Conservation (phyloP, 1,140 invertebrate genomes). For the Pissodes strobi region DNA sequence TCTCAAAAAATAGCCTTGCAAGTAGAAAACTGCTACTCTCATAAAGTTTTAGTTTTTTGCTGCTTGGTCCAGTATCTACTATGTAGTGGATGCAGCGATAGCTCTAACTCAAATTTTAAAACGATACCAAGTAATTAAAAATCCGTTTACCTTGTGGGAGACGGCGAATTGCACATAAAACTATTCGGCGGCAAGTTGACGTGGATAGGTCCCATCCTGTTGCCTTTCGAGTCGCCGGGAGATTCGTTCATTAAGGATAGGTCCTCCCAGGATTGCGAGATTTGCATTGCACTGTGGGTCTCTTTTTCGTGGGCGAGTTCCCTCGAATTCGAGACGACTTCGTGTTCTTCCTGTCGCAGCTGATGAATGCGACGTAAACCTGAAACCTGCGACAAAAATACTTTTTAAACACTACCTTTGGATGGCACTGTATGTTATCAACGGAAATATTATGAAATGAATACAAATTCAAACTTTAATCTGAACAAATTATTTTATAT, state of each 20-base stretch:
- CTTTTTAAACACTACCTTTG: too few species aligned
- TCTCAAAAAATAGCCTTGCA: too few species aligned
- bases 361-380: constrained; percentile 82
- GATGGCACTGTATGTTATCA: too few species aligned
- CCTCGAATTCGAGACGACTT: constrained; percentile 75
- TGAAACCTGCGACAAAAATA: constrained; percentile 58
- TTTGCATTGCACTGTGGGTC: constrained; percentile 84
- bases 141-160: constrained; percentile 62
- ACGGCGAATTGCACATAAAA: constrained; percentile 65
- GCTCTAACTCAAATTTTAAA: too few species aligned
- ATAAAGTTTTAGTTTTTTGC: too few species aligned
- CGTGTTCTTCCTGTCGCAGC: constrained; percentile 84
- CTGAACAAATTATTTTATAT: too few species aligned
- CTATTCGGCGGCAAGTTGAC: constrained; percentile 52
- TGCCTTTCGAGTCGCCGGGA: constrained; percentile 51
- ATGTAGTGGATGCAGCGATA: too few species aligned
- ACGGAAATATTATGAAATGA: too few species aligned
- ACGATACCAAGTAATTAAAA: constrained; percentile 37
- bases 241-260: constrained; percentile 73
- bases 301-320: constrained; percentile 90
- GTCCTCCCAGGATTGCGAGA: constrained; percentile 90
- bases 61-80: too few species aligned
- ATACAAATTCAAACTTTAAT: too few species aligned
- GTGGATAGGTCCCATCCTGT: constrained; percentile 53
- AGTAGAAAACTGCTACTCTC: too few species aligned